phyloP scores from a whole-genome alignment of 2,113 vertebrate genomes.

The Bungarus multicinctus region DNA sequence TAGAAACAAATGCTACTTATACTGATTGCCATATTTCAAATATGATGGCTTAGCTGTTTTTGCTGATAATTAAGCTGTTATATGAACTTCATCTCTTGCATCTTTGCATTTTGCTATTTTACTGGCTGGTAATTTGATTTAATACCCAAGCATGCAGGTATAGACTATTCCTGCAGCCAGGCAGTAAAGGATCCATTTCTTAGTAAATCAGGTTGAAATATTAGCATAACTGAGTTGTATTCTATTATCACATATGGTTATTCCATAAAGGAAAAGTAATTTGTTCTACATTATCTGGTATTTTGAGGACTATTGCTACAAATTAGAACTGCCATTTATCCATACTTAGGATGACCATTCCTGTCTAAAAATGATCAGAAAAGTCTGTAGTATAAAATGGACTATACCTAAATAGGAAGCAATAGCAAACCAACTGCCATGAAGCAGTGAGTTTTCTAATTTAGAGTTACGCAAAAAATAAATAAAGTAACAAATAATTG shows the following conservation, averaged over 20 bases:
- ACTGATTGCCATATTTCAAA: slow-evolving; percentile 70
- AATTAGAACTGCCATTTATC: slow-evolving; percentile 66
- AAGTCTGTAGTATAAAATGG: slow-evolving; percentile 71
- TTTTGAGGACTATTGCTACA: slow-evolving; percentile 56
- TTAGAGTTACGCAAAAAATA: slow-evolving; percentile 79
- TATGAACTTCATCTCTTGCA: slow-evolving; percentile 62
- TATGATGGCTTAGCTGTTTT: slow-evolving; percentile 65
- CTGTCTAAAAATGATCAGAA: slow-evolving; percentile 69
- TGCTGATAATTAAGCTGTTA: slow-evolving; percentile 54
- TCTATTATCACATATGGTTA: slow-evolving; percentile 53
- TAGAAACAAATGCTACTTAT: slow-evolving; percentile 54
- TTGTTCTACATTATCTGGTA: slow-evolving; percentile 47
- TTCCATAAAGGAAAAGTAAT: slow-evolving; percentile 58
- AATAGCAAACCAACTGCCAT: slow-evolving; percentile 86
- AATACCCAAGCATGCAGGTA: slow-evolving; percentile 72
- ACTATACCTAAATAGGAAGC: slow-evolving; percentile 76
- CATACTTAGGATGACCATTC: slow-evolving; percentile 57
- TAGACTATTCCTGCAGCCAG: slow-evolving; percentile 71
- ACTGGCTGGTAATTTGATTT: slow-evolving; percentile 61
- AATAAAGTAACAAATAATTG: slow-evolving; percentile 85
- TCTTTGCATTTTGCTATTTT: slow-evolving; percentile 61
- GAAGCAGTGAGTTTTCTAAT: slow-evolving; percentile 83
- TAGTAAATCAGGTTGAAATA: slow-evolving; percentile 55
- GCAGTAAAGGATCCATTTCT: slow-evolving; percentile 56
- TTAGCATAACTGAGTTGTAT: slow-evolving; percentile 50